Conservation (phyloP, 2,113 vertebrate species). For the Hiodon alosoides region DNA sequence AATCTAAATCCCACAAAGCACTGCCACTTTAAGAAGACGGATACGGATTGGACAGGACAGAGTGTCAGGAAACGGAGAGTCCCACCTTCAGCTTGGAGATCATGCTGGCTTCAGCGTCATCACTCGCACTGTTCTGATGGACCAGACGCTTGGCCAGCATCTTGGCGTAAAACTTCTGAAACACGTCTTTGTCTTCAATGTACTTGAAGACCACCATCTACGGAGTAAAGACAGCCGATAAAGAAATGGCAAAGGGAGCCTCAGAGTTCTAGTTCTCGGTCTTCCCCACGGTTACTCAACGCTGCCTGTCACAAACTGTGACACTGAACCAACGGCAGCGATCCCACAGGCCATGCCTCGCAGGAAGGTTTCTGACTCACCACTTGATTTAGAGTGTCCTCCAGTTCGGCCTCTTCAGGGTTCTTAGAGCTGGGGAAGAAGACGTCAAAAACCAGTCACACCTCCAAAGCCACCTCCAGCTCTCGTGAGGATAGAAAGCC, state of each 20-base stretch:
- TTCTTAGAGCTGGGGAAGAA: constrained; percentile 81
- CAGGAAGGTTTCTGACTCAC: constrained; percentile 57
- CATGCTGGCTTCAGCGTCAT: constrained; percentile 42
- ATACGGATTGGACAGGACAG: no score
- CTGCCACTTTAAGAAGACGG: no score
- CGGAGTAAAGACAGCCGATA: not conserved
- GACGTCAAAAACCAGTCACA: not conserved
- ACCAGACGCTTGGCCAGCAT: constrained; percentile 93
- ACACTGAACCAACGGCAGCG: no score
- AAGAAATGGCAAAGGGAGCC: not conserved
- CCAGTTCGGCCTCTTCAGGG: constrained; percentile 94
- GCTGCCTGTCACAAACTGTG: no score
- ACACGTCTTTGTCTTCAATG: constrained; percentile 99
- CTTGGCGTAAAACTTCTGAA: constrained; percentile 98
- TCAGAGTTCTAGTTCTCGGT: no score
- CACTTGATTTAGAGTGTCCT: constrained; percentile 99
- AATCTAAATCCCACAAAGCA: no score
- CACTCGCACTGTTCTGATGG: constrained; percentile 97
- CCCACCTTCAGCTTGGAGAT: constrained; percentile 27
- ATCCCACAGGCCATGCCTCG: no score
- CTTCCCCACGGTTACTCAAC: no score
- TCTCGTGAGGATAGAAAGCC: not conserved
- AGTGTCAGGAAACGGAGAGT: no score
- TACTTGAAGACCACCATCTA: constrained; percentile 96
- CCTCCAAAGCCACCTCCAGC: not conserved